Evolutionary conservation across 2,113 vertebrate species (phyloP).

Genomic region (Corythaixoides concolor): DNA sequence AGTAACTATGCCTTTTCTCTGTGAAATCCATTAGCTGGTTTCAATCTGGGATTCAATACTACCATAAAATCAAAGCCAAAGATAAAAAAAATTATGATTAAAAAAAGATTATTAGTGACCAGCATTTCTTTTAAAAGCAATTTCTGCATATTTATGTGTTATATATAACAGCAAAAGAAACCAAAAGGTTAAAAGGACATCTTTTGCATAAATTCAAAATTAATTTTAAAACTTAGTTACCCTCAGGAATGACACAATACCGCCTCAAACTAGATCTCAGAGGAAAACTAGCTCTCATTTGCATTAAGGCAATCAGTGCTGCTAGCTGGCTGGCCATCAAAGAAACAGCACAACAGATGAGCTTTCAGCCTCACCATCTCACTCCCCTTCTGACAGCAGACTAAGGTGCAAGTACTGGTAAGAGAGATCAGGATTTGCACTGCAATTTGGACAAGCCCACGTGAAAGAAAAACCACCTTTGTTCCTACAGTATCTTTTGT

Average conservation of each 20-base stretch:
- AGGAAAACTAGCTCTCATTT: background rate
- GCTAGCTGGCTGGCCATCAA: background rate
- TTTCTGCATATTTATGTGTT: background rate
- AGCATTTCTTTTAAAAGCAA: background rate
- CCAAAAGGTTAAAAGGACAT: background rate
- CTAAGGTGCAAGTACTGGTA: background rate
- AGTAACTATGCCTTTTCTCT: constrained; percentile 69
- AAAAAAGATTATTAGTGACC: constrained; percentile 13
- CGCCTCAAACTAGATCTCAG: background rate
- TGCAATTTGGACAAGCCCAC: background rate
- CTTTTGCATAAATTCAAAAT: background rate
- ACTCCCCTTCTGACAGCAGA: background rate
- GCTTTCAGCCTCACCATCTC: background rate
- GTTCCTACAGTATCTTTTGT: background rate
- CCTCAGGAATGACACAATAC: background rate
- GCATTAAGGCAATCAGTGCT: background rate
- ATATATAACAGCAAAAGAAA: constrained; percentile 1
- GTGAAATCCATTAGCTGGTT: constrained; percentile 66
- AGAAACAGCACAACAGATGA: background rate
- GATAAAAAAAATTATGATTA: constrained; percentile 22
- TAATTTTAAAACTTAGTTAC: background rate
- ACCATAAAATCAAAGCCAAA: constrained; percentile 64
- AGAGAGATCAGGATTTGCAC: background rate
- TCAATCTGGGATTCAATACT: constrained; percentile 38
- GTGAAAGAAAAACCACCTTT: background rate